Evolutionary conservation across 2,888 invertebrate species (phyloP).

Genomic region (Acanthosepion esculentum): DNA sequence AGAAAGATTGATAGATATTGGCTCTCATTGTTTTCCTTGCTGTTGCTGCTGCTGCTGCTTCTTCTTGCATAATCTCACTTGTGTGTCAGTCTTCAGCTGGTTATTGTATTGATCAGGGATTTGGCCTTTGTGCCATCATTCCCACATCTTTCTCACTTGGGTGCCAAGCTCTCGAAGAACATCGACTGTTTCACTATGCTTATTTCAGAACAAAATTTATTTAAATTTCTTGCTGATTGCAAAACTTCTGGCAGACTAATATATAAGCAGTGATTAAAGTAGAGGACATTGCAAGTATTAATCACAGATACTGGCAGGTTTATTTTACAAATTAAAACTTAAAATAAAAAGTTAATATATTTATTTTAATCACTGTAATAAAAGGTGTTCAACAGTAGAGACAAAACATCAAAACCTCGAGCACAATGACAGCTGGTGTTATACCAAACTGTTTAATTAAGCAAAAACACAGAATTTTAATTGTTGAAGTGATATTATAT

Average conservation of each 20-base stretch:
- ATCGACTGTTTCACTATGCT: background rate
- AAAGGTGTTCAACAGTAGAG: too few relatives aligned
- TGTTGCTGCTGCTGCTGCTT: background rate
- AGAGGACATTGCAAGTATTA: too few relatives aligned
- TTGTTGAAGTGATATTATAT: too few relatives aligned
- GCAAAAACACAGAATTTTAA: too few relatives aligned
- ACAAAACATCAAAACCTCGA: too few relatives aligned
- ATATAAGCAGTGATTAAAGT: background rate
- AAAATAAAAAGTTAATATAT: too few relatives aligned
- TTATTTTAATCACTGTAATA: too few relatives aligned
- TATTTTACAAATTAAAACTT: too few relatives aligned
- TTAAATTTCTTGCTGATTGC: background rate
- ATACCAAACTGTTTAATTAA: too few relatives aligned
- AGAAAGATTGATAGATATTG: slow-evolving; percentile 21
- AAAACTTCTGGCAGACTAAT: background rate
- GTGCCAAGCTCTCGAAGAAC: background rate
- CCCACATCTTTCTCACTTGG: background rate
- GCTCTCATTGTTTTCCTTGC: background rate
- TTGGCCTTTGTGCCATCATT: background rate
- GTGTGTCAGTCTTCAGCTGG: background rate
- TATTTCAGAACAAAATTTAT: background rate
- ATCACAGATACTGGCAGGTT: too few relatives aligned
- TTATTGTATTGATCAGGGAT: background rate
- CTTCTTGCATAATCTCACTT: background rate
- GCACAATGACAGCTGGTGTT: too few relatives aligned